phyloP scores from a whole-genome alignment of 2,113 vertebrate genomes.

The Rhadina sibilatrix region DNA sequence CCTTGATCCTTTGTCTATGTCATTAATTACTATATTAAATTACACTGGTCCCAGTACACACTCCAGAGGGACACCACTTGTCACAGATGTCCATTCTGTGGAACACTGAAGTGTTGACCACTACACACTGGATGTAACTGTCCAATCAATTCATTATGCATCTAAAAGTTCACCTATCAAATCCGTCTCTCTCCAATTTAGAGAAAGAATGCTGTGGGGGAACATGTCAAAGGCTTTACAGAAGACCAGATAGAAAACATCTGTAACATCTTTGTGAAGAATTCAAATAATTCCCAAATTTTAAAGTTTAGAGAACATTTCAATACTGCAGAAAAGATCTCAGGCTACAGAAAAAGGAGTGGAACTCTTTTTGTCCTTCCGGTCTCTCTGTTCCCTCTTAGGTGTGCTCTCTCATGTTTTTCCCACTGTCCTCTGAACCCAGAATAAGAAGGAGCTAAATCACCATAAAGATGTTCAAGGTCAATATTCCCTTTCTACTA shows the following conservation, averaged over 20 bases:
- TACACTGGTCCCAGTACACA: too few species aligned
- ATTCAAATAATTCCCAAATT: background rate
- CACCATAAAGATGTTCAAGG: background rate
- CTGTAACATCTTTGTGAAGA: background rate
- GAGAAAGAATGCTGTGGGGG: background rate
- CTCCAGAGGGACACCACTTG: background rate
- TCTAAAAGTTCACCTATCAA: background rate
- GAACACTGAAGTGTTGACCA: background rate
- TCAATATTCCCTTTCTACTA: background rate
- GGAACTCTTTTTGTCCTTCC: background rate
- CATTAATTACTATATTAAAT: background rate
- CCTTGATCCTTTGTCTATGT: background rate
- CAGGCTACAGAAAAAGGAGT: background rate
- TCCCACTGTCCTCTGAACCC: background rate
- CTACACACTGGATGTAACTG: background rate
- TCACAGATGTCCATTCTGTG: background rate
- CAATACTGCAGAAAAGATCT: background rate
- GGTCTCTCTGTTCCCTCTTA: background rate
- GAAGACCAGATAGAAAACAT: fast-evolving
- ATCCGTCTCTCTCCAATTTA: background rate
- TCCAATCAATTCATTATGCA: background rate
- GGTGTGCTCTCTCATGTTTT: background rate
- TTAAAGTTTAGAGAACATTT: background rate
- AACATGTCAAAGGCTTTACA: background rate
- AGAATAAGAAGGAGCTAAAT: background rate